Evolutionary conservation across 2,797 vertebrate species (phyloP), one percentile per base, ranked within the genome.

Genomic region (Megaceryle alcyon): DNA sequence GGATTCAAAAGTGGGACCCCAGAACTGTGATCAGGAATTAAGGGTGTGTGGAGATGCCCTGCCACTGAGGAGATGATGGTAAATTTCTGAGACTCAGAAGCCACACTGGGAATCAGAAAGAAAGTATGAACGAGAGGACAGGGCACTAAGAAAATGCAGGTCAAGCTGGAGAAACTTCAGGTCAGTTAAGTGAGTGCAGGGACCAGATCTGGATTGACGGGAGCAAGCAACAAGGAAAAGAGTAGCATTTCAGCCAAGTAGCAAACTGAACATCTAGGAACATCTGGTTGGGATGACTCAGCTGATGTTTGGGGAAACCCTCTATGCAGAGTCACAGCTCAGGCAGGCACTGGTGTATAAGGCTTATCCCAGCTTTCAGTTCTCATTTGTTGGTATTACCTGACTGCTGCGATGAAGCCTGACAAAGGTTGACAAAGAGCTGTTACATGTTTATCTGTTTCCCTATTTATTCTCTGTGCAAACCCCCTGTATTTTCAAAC

Each of bases 201-300:
- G 37, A 33, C 57, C 21, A 78, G 14, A 46, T 90, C 49, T 54
- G 22, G 29, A 37, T 16, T 49, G 39, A 25, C 43, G 43, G 77
- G 39, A 90, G 54, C 46, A 90, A 39, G 31, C n/a, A 41, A 31
- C 28, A 46, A 49, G 43, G 46, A 75, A 86, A 78, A 18, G 41
- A 78, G 28, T 31, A 44, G 43, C n/a, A 21, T 90, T 94, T 79
- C 70, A 86, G 77, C 61, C 86, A 88, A 88, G 66, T 88, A 70
- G 41, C 69, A 86, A 78, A 79, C 5, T 91, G 91, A 88, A 91
- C 82, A 81, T 86, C 87, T 81, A 54, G 80, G 49, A 94, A 72
- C 80, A 91, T 85, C 90, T 96, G 53, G 65, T 33, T 90, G 65
- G 63, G 77, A 72, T 88, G 90, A 69, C 28, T 89, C 63, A 57